phyloP scores from a whole-genome alignment of 2,888 invertebrate species.

The Boloria selene region DNA sequence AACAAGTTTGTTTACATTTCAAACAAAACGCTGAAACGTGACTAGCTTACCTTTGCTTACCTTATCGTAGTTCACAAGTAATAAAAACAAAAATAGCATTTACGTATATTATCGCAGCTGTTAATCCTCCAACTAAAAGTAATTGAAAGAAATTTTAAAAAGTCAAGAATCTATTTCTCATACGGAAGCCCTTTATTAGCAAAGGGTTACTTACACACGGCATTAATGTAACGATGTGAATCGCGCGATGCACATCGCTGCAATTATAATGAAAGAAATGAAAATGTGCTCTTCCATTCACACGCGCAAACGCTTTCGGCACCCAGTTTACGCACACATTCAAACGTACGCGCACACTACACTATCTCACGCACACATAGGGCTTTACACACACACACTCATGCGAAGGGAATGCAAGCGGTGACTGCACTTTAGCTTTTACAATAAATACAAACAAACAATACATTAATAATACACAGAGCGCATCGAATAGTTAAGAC shows the following conservation, averaged over 20 bases:
- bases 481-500: slow-evolving; percentile 60
- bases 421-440: slow-evolving; percentile 81
- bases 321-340: slow-evolving; percentile 66
- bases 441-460: slow-evolving; percentile 82
- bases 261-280: slow-evolving; percentile 77
- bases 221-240: slow-evolving; percentile 54
- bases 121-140: slow-evolving; percentile 11
- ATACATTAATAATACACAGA: slow-evolving; percentile 71
- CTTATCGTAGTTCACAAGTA: slow-evolving; percentile 75
- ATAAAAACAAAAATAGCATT: slow-evolving; percentile 69
- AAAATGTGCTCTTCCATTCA: slow-evolving; percentile 81
- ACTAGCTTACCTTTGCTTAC: slow-evolving; percentile 69
- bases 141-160: slow-evolving; percentile 18
- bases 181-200: slow-evolving; percentile 55
- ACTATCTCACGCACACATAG: slow-evolving; percentile 39
- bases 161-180: slow-evolving; percentile 41
- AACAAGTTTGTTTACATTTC: slow-evolving; percentile 80
- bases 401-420: slow-evolving; percentile 76
- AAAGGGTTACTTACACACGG: slow-evolving; percentile 67
- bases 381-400: slow-evolving; percentile 61
- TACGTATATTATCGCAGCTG: slow-evolving; percentile 48
- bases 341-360: slow-evolving; percentile 53
- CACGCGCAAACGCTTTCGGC: slow-evolving; percentile 79
- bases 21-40: slow-evolving; percentile 78
- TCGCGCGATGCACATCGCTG: slow-evolving; percentile 74